Percentiles rank a stretch among this genome's conserved stretches.
Conservation (phyloP, 2,113 vertebrate species). For the Pica pica region DNA sequence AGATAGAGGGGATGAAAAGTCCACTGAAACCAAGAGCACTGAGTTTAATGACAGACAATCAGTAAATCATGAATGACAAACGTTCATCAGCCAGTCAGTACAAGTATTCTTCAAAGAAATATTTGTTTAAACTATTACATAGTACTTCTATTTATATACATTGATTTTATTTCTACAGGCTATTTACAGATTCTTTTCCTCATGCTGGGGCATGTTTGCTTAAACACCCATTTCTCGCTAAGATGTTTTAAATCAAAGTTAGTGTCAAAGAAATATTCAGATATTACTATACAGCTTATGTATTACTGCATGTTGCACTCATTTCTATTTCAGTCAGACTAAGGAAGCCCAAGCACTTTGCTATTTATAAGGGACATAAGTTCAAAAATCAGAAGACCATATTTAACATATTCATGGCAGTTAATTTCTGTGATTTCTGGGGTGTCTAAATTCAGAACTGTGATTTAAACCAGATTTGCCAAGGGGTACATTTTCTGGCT, state of each 20-base stretch:
- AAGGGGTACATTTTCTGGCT: not conserved
- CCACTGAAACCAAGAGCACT: not conserved
- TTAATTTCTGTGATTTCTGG: not conserved
- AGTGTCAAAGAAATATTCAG: not conserved
- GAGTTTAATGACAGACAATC: not conserved
- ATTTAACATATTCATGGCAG: not conserved
- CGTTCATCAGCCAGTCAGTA: not conserved
- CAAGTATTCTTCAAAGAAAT: not conserved
- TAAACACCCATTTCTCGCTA: not conserved
- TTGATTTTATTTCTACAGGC: not conserved
- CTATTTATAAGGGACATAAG: not conserved
- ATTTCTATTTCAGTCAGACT: not conserved
- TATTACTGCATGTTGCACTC: not conserved
- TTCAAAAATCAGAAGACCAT: not conserved
- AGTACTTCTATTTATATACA: not conserved
- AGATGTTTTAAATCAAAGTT: not conserved
- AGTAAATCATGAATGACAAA: not conserved
- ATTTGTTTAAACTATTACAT: not conserved
- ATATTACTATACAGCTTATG: not conserved
- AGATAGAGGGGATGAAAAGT: not conserved
- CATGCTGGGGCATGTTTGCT: not conserved
- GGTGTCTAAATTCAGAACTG: not conserved
- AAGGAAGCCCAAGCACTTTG: not conserved
- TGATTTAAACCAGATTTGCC: not conserved
- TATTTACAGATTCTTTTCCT: conserved; percentile 12